A percentile compares a stretch with the other conserved stretches of the same genome.
Evolutionary conservation across 2,888 invertebrate genomes (phyloP).

Genomic region (Acanthosepion lycidas): DNA sequence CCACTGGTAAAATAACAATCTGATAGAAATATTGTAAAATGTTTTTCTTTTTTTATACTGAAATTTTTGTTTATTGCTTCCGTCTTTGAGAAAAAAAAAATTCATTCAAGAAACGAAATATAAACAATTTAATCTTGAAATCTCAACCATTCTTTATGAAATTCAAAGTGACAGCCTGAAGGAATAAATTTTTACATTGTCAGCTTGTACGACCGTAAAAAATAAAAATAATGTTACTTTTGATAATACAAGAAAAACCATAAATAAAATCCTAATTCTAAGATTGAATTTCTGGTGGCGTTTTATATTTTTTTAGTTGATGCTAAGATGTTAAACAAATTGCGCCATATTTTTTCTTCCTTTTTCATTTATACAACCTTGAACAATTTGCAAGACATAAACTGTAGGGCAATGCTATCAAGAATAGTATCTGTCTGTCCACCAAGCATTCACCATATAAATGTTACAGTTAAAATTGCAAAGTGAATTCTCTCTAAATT

Average conservation of each 20-base stretch:
- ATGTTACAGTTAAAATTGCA: not conserved
- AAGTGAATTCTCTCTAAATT: no score
- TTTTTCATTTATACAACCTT: not conserved
- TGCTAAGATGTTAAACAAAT: not conserved
- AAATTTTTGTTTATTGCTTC: not conserved
- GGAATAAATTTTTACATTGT: not conserved
- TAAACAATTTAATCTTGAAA: not conserved
- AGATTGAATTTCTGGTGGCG: not conserved
- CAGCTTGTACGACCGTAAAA: not conserved
- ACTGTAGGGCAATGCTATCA: not conserved
- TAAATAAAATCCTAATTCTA: not conserved
- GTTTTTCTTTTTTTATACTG: not conserved
- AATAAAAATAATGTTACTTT: not conserved
- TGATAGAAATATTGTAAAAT: no score
- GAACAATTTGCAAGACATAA: not conserved
- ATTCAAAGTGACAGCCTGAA: not conserved
- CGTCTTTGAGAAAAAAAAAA: no score
- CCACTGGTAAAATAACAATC: no score
- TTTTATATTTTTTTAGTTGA: not conserved
- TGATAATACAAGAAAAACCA: no score
- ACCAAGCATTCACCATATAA: not conserved
- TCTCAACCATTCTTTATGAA: not conserved
- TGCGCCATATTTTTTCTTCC: not conserved
- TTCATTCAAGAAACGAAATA: not conserved
- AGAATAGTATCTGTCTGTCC: not conserved